Percentiles rank a stretch among this genome's conserved stretches.
phyloP scores from a whole-genome alignment of 2,797 vertebrate genomes.

The Podargus strigoides region DNA sequence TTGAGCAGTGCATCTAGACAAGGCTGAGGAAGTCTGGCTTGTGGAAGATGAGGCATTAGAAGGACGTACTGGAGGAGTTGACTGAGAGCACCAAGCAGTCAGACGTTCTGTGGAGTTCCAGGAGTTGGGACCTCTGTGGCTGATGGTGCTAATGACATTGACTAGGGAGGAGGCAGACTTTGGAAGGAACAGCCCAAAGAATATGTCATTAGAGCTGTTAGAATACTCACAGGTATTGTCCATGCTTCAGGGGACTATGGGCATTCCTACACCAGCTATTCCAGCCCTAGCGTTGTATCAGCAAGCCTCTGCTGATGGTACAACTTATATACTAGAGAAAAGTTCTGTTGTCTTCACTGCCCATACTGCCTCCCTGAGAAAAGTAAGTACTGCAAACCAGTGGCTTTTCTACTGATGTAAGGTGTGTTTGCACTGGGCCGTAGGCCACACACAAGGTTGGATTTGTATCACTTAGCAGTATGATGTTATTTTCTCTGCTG shows the following conservation, averaged over 20 bases:
- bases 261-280: background rate
- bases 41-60: background rate
- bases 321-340: background rate
- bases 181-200: background rate
- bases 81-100: background rate
- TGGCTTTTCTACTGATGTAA: background rate
- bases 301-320: background rate
- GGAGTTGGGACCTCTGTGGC: background rate
- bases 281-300: background rate
- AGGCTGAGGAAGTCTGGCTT: background rate
- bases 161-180: background rate
- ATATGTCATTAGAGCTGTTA: background rate
- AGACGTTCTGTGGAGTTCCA: background rate
- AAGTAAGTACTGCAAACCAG: accelerated
- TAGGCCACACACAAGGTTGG: background rate
- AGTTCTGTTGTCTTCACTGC: background rate
- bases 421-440: background rate
- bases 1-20: background rate
- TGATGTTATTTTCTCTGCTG: background rate
- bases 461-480: background rate
- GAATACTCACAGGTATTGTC: background rate
- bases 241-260: background rate
- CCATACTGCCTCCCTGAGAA: background rate
- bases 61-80: background rate
- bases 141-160: background rate